Evolutionary conservation across 2,113 vertebrate genomes (phyloP), one percentile per base, ranked within the genome.

Genomic region (Macrotis lagotis): DNA sequence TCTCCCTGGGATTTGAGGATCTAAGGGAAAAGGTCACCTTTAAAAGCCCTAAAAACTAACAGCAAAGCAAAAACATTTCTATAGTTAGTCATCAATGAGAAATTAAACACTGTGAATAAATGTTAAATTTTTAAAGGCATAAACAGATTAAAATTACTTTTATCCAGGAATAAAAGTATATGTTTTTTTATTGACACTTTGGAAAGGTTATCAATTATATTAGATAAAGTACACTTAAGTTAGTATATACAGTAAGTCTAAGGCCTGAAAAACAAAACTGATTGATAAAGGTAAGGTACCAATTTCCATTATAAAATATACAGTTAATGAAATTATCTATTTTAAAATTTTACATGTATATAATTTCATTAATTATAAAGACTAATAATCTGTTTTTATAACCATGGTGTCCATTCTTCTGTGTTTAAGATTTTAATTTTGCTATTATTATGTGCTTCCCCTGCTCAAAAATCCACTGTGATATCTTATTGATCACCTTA

Each of bases 101-200:
- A 83, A 83, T 83, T 44, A 44, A 83, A 83, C 31, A 11, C 66
- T 44, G 8, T 83, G 66, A 83, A 83, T 44, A 51, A 59, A 92
- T 48, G 28, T 10, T 91, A 50, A 95, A 93, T 91, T 96, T 66
- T 92, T 96, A 91, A 91, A 96, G 47, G 37, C 25, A 50, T 44
- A 95, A 53, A 91, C 11, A 90, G 19, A 92, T 93, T 91, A 31
- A 90, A 95, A 94, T 91, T 90, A 93, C 16, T 88, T 91, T 8
- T 47, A 28, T 51, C 10, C 12, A 91, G 19, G 51, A 91, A 25
- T 92, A 91, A 48, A 83, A 83, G 66, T 22, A 83, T 44, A 44
- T 2, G 24, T 83, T n/a, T 6, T 10, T 90, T 16, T 89, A 25
- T 19, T 52, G 0, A 91, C 90, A 1, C 83, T 93, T 95, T 47